phyloP scores from a whole-genome alignment of 2,888 invertebrate genomes.

The Rhorus exstirpatorius region DNA sequence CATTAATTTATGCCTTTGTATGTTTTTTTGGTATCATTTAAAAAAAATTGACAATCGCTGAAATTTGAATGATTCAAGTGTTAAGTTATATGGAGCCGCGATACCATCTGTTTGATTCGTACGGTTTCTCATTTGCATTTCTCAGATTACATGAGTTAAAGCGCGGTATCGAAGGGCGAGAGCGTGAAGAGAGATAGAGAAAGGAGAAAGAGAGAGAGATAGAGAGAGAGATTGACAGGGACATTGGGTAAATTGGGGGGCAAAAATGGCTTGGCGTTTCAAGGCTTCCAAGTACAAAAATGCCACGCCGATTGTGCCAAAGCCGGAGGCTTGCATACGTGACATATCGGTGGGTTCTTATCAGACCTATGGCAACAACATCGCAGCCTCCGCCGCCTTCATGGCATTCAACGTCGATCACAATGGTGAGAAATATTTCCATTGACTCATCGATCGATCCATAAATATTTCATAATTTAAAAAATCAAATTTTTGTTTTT shows the following conservation, averaged over 20 bases:
- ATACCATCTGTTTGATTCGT: conserved; percentile 2
- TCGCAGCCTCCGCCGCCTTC: conserved; percentile 96
- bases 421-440: conserved; percentile 87
- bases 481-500: no score
- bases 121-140: conserved; percentile 54
- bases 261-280: conserved; percentile 97
- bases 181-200: conserved; percentile 60
- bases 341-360: conserved; percentile 97
- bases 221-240: conserved; percentile 53
- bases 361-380: conserved; percentile 98
- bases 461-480: no score
- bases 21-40: neutral
- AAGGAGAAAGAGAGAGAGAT: conserved; percentile 48
- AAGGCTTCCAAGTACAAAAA: conserved; percentile 99
- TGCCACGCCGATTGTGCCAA: conserved; percentile 97
- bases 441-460: no score
- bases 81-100: conserved; percentile 1
- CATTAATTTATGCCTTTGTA: no score
- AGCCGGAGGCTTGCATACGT: conserved; percentile 95
- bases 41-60: neutral
- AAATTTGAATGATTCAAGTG: conserved; percentile 3
- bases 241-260: conserved; percentile 65
- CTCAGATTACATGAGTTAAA: conserved; percentile 84
- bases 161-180: conserved; percentile 66
- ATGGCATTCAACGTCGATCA: conserved; percentile 99